phyloP scores from a whole-genome alignment of 2,797 vertebrate genomes.

The Menidia menidia region DNA sequence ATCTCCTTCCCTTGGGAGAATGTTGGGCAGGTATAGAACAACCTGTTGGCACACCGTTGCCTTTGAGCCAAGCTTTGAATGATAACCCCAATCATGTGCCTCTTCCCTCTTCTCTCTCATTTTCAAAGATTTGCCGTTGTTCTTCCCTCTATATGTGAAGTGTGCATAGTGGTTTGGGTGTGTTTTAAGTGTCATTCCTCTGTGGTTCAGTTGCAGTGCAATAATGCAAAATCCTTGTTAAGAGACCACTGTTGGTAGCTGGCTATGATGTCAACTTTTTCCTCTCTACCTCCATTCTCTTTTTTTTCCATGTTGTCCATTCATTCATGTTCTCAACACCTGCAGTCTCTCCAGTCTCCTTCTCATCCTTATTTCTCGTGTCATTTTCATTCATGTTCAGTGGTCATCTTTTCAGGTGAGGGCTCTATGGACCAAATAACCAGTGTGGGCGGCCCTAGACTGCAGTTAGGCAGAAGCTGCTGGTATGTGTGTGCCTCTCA shows the following conservation, averaged over 20 bases:
- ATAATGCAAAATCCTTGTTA: constrained; percentile 44
- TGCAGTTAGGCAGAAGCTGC: constrained; percentile 7
- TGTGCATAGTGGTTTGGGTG: constrained; percentile 33
- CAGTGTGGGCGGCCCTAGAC: constrained; percentile 7
- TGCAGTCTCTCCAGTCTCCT: neutral
- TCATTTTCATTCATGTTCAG: neutral
- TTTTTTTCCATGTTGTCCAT: neutral
- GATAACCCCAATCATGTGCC: constrained; percentile 10
- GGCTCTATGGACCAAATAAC: constrained; percentile 66
- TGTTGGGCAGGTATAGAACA: constrained; percentile 13
- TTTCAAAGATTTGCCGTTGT: constrained; percentile 11
- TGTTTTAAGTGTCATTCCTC: constrained; percentile 46
- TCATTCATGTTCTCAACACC: neutral
- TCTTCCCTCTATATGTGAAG: constrained; percentile 65
- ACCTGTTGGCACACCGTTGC: constrained; percentile 15
- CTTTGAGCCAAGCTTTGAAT: constrained; percentile 2
- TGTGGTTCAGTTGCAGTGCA: constrained; percentile 48
- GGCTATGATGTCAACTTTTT: constrained; percentile 54
- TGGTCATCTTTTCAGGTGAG: constrained; percentile 15
- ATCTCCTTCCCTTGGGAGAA: constrained; percentile 2
- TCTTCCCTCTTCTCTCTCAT: constrained; percentile 20
- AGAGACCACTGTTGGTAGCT: constrained; percentile 52
- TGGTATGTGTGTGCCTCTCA: neutral
- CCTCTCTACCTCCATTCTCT: constrained; percentile 53
- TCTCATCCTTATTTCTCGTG: neutral